Evolutionary conservation across 2,888 invertebrate genomes (phyloP), one percentile per base, ranked within the genome.

Genomic region (Omphaloscelis lunosa): DNA sequence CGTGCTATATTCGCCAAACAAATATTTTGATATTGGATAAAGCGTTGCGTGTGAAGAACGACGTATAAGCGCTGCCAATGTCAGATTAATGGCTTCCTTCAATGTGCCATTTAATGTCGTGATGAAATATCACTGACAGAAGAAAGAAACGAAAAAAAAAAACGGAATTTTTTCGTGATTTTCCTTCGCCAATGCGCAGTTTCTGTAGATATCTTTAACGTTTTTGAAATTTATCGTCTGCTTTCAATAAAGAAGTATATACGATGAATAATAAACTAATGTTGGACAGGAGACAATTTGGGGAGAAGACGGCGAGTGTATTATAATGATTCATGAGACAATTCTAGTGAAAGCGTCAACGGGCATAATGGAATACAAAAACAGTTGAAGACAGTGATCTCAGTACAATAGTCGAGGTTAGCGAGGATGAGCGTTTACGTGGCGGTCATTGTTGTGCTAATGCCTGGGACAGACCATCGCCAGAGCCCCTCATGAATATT

Each of bases 401-500:
- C 75, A 79, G 86, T 78, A 94, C 93, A 95, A 95, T 93, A 89
- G 93, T 82, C 91, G 92, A 93, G 94, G 94, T 92, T 94, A 92
- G 89, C 80, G 82, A 89, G 90, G 90, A 93, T 91, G 92, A 93
- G 84, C 92, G 92, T 92, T 93, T 90, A 91, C 90, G 89, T 90
- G 90, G 87, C 84, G 77, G 78, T 91, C 90, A 95, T 96, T 96
- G 95, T 96, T 93, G 95, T 95, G 95, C 89, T 94, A 96, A 96
- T 95, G 90, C 89, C 87, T 89, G 89, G 90, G 90, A 91, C 92
- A 90, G 91, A 87, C 92, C 91, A 91, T 91, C 91, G 91, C 90
- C 89, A 87, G 89, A 90, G 90, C 89, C 89, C 83, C 94, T 96
- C 95, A 96, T 96, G 95, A 96, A 96, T 96, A 96, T 95, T 95